Evolutionary conservation across 1,140 invertebrate species (phyloP).

Genomic region (Drosophila parvula): DNA sequence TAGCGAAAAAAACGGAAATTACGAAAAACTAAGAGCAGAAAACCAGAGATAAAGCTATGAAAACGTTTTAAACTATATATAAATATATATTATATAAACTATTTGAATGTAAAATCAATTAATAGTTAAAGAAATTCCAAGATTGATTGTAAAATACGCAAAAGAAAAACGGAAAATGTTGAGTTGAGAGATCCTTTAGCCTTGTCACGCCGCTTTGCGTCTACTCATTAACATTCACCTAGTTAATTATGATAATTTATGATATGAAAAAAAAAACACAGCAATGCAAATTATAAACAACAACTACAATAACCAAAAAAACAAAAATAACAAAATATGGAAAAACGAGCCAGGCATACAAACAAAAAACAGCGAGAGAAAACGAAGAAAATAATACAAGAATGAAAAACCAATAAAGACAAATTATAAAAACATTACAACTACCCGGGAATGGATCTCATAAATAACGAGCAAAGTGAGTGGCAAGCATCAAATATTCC

Average conservation of each 20-base stretch:
- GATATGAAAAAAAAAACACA: slow-evolving; percentile 57
- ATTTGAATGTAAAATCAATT: slow-evolving; percentile 52
- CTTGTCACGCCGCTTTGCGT: slow-evolving; percentile 65
- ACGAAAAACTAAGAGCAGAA: neutral
- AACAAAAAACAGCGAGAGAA: slow-evolving; percentile 36
- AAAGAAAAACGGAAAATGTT: slow-evolving; percentile 35
- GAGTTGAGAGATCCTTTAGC: slow-evolving; percentile 39
- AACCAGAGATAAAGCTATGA: slow-evolving; percentile 6
- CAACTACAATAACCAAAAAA: slow-evolving; percentile 55
- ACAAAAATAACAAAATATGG: slow-evolving; percentile 25
- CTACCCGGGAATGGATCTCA: slow-evolving; percentile 37
- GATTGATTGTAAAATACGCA: slow-evolving; percentile 53
- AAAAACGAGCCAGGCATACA: slow-evolving; percentile 54
- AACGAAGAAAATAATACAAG: slow-evolving; percentile 25
- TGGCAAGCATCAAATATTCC: slow-evolving; percentile 64
- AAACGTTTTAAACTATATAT: slow-evolving; percentile 47
- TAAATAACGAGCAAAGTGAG: slow-evolving; percentile 54
- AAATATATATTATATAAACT: slow-evolving; percentile 22
- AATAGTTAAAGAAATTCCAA: slow-evolving; percentile 51
- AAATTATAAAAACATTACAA: slow-evolving; percentile 62
- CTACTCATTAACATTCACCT: slow-evolving; percentile 55
- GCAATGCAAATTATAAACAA: slow-evolving; percentile 54
- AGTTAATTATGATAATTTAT: slow-evolving; percentile 67
- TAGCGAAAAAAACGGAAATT: slow-evolving; percentile 58
- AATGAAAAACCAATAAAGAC: slow-evolving; percentile 71